Conservation (phyloP, 2,113 vertebrate genomes). For the Echinops telfairi region DNA sequence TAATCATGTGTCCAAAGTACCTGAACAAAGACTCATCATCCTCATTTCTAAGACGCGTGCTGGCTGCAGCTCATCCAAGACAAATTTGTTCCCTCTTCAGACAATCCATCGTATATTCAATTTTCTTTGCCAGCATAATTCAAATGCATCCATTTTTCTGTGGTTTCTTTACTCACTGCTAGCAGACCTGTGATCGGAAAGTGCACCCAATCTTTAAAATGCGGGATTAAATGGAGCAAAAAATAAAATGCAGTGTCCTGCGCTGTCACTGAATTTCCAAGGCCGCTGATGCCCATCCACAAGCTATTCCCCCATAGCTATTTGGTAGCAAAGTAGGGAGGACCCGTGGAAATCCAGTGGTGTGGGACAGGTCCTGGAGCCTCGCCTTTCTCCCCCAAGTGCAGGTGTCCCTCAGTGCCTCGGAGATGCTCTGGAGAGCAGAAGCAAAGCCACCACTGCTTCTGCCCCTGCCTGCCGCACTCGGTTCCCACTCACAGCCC, state of each 20-base stretch:
- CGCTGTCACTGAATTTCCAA: slow-evolving; percentile 17
- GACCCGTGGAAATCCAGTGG: neutral
- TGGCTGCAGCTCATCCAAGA: no score
- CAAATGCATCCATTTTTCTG: neutral
- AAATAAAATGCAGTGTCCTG: neutral
- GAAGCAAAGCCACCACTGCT: neutral
- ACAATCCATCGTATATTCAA: neutral
- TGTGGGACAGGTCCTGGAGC: neutral
- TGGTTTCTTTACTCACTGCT: neutral
- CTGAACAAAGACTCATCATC: neutral
- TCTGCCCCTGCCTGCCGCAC: neutral
- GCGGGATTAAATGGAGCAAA: neutral
- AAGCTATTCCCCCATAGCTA: neutral
- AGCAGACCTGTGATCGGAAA: neutral
- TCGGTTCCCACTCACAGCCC: neutral
- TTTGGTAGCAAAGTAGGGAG: slow-evolving; percentile 2
- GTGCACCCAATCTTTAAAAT: slow-evolving; percentile 26
- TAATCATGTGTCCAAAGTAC: neutral
- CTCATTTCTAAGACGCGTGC: neutral
- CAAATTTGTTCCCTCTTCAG: neutral
- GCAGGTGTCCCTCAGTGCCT: neutral
- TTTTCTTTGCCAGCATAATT: neutral
- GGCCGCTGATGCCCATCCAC: neutral
- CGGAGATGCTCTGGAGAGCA: neutral
- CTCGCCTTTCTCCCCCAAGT: neutral